phyloP scores from a whole-genome alignment of 2,797 vertebrate species.

The Pogonophryne albipinna region DNA sequence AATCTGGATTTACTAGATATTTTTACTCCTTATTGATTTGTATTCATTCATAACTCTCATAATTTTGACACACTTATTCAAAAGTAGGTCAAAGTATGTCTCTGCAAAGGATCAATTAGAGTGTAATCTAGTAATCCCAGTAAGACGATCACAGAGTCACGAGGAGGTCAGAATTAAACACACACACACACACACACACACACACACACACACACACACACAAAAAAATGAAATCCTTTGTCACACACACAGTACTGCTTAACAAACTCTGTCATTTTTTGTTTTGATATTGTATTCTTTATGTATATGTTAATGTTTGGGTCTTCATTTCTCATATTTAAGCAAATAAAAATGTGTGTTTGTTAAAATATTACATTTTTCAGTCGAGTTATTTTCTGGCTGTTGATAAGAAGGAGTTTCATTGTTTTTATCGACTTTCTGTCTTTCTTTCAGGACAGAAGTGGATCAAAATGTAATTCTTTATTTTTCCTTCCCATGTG shows the following conservation, averaged over 20 bases:
- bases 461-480: constrained; percentile 12
- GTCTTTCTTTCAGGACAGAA: too few species aligned
- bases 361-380: not conserved
- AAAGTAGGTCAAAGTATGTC: not conserved
- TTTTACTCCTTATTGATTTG: constrained; percentile 3
- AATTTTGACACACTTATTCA: not conserved
- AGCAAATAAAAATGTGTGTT: not conserved
- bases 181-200: not conserved
- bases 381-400: too few species aligned
- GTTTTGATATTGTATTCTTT: too few species aligned
- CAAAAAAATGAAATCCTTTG: not conserved
- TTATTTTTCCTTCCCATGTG: not conserved
- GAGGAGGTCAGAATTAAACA: constrained; percentile 5
- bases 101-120: constrained; percentile 29
- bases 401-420: too few species aligned
- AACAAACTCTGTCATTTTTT: too few species aligned
- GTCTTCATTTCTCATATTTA: too few species aligned
- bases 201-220: not conserved
- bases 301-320: too few species aligned
- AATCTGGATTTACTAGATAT: not conserved
- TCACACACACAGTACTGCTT: too few species aligned
- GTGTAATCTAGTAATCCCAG: constrained; percentile 37
- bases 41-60: not conserved
- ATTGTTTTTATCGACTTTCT: too few species aligned
- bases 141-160: constrained; percentile 33